Conservation (phyloP, 1,140 invertebrate species). For the Drosophila varians region DNA sequence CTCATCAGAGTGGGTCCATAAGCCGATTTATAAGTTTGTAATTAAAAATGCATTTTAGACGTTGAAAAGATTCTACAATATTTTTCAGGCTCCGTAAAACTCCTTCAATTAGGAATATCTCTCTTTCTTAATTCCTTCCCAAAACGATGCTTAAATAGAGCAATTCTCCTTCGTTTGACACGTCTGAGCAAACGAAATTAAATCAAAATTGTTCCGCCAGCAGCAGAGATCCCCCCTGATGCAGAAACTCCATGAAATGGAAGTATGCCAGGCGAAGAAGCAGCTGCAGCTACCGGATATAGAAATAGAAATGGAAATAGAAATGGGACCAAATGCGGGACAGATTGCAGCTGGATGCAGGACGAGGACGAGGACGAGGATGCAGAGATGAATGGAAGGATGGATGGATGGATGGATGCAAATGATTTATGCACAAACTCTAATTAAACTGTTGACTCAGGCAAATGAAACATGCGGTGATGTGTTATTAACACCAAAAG, state of each 20-base stretch:
- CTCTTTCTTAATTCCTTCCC: neutral
- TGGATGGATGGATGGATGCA: slow-evolving; percentile 34
- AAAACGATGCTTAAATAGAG: neutral
- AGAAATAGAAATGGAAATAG: slow-evolving; percentile 1
- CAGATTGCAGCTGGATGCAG: slow-evolving; percentile 19
- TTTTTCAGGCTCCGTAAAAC: neutral
- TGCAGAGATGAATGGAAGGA: slow-evolving; percentile 2
- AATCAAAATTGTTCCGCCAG: slow-evolving; percentile 28
- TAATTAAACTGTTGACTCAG: slow-evolving; percentile 75
- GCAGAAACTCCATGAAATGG: slow-evolving; percentile 38
- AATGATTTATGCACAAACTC: slow-evolving; percentile 74
- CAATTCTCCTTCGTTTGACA: slow-evolving; percentile 16
- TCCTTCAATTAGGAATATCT: neutral
- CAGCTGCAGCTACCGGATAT: slow-evolving; percentile 12
- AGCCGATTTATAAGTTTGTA: neutral
- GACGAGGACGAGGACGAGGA: neutral
- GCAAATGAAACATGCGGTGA: slow-evolving; percentile 73
- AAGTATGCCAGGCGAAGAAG: slow-evolving; percentile 44
- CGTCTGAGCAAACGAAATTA: slow-evolving; percentile 40
- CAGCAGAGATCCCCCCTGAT: slow-evolving; percentile 7
- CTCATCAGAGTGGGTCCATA: neutral
- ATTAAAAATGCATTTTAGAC: neutral
- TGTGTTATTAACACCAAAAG: slow-evolving; percentile 74
- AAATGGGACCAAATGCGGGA: neutral
- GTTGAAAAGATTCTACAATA: neutral